Evolutionary conservation across 2,113 vertebrate genomes (phyloP), one percentile per base, ranked within the genome.

Genomic region (Colistium nudipinnis): DNA sequence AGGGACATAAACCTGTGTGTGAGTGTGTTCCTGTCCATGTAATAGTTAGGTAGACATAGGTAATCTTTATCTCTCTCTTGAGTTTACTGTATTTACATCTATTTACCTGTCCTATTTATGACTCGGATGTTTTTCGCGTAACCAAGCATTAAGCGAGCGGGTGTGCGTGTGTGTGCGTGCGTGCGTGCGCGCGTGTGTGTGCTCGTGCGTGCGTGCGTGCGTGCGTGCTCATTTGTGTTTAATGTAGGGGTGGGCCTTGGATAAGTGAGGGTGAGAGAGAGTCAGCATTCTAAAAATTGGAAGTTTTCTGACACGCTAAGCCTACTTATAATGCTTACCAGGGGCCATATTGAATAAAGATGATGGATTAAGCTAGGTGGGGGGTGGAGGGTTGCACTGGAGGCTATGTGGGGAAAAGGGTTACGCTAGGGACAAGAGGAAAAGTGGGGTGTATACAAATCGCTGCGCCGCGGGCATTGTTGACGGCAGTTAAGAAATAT

Each of bases 301-400:
- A 78, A 43, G 63, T 85, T 88, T 88, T 85, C 64, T 79, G 81
- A 87, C 83, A 84, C 72, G 66, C 76, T 83, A 85, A 90, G 80
- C 84, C 45, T 52, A 87, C 81, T 90, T 87, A 81, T 84, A 90
- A 87, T 87, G 72, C 82, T 80, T 72, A 87, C 89, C 82, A 62
- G 80, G 62, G 87, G 87, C 81, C 73, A 88, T 83, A 76, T 73
- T 90, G 83, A 90, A 91, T 90, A 89, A 90, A 91, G 88, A 90
- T 90, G 88, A 88, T 85, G 83, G 82, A 70, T 85, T 91, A 84
- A 89, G 78, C 76, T 71, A 62, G 82, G 67, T 79, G 65, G 44
- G n/a, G 61, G 61, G 38, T 33, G 49, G 68, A 33, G 64, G 17
- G 6, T 24, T 76, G 66, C 88, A 74, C 78, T 79, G 35, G 55